These are phyloP conservation scores for Gadus chalcogrammus DNA, from an alignment of 2,113 vertebrate genomes.

Conservation along the genomic window DNA sequence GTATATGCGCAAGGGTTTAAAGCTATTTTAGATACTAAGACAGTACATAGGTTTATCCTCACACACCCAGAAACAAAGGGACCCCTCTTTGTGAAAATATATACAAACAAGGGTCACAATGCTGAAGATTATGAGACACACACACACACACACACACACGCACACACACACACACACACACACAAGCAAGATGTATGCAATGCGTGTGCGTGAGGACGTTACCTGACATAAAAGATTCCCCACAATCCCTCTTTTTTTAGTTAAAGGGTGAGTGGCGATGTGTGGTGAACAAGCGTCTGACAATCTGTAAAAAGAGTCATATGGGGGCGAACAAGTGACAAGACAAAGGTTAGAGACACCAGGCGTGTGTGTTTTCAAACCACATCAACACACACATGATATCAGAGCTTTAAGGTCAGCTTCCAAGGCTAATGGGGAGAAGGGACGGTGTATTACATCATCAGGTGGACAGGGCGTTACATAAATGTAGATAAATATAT, in stretches of 20 bases:
- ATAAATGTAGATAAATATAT: conserved; percentile 58
- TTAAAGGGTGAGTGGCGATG: conserved; percentile 64
- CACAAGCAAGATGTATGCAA: conserved; percentile 1
- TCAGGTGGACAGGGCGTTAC: conserved; percentile 77
- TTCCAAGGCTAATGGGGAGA: conserved; percentile 21
- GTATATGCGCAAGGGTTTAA: conserved; percentile 60
- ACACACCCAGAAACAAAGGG: conserved; percentile 31
- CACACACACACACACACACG: conserved; percentile 17
- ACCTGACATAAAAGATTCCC: conserved; percentile 55
- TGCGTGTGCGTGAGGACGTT: conserved; percentile 47
- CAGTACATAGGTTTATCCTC: conserved; percentile 46
- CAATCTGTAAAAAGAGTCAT: conserved; percentile 50
- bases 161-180: conserved; percentile 31
- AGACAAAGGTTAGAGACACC: conserved; percentile 50
- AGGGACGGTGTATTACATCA: not conserved
- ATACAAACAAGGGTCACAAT: conserved; percentile 37
- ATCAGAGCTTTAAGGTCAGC: conserved; percentile 32
- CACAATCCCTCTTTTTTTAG: conserved; percentile 55
- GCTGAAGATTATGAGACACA: conserved; percentile 29
- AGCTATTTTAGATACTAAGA: conserved; percentile 63
- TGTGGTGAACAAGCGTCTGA: conserved; percentile 66
- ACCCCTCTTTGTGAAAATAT: conserved; percentile 41
- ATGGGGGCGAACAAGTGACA: conserved; percentile 28
- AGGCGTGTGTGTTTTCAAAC: conserved; percentile 31
- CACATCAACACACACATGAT: conserved; percentile 25